Evolutionary conservation across 2,113 vertebrate species (phyloP).

Genomic region (Acinonyx jubatus): DNA sequence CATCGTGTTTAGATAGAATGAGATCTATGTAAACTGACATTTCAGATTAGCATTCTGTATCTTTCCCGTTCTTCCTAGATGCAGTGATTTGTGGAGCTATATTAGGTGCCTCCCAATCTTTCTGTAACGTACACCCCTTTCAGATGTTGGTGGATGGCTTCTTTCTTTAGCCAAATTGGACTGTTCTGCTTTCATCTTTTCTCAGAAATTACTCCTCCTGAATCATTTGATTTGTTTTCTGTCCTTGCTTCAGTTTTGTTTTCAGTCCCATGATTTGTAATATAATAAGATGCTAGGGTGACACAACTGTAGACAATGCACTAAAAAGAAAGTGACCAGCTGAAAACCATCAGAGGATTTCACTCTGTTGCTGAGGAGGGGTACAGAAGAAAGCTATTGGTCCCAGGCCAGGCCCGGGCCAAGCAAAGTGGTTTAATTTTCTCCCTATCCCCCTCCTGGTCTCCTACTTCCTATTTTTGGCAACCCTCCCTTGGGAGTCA

Average conservation of each 20-base stretch:
- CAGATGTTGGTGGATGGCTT: neutral
- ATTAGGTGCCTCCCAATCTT: neutral
- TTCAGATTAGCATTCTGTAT: constrained; percentile 37
- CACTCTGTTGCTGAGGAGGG: neutral
- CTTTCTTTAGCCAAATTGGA: neutral
- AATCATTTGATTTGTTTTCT: constrained; percentile 22
- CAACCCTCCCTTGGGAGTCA: neutral
- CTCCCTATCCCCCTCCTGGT: neutral
- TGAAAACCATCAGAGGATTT: neutral
- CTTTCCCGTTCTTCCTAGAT: constrained; percentile 26
- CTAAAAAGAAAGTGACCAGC: neutral
- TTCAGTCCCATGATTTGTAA: constrained; percentile 23
- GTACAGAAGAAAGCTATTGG: neutral
- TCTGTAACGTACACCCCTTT: neutral
- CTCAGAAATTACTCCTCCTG: constrained; percentile 42
- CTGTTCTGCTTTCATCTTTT: neutral
- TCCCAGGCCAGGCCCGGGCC: neutral
- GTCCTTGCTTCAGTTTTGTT: neutral
- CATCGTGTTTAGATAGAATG: neutral
- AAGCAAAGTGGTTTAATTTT: neutral
- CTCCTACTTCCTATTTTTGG: neutral
- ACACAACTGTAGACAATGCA: neutral
- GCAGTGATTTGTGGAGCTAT: neutral
- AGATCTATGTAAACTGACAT: neutral
- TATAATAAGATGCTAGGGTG: neutral